These are phyloP conservation scores for Luperina testacea DNA, from an alignment of 2,888 invertebrate species.

Conservation along the genomic window DNA sequence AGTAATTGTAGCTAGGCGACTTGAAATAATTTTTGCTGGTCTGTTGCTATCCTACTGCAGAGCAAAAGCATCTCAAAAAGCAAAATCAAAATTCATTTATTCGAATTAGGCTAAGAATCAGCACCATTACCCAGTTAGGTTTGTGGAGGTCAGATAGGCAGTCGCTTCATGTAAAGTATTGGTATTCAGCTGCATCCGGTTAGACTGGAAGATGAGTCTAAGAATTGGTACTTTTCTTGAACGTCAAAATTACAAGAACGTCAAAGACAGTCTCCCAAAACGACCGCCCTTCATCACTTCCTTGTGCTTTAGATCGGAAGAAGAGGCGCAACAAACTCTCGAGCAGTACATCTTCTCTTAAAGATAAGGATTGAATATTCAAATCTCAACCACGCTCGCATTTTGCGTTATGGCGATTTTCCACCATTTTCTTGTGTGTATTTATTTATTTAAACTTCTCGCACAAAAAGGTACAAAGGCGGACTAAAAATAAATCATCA, in stretches of 20 bases:
- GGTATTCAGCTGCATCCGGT: too few relatives aligned
- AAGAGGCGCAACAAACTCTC: not conserved
- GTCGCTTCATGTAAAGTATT: too few relatives aligned
- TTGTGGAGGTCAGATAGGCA: too few relatives aligned
- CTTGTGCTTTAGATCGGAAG: too few relatives aligned
- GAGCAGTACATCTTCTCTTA: not conserved
- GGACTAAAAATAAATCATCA: too few relatives aligned
- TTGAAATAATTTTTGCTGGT: not conserved
- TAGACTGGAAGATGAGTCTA: not conserved
- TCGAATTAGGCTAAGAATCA: not conserved
- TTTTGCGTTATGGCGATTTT: not conserved
- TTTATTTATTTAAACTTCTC: too few relatives aligned
- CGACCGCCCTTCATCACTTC: too few relatives aligned
- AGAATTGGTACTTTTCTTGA: not conserved
- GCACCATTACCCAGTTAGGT: too few relatives aligned
- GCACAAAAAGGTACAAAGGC: too few relatives aligned
- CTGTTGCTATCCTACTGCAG: not conserved
- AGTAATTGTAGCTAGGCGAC: not conserved
- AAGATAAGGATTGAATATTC: not conserved
- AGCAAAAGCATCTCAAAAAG: not conserved
- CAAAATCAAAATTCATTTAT: not conserved
- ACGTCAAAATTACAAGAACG: too few relatives aligned
- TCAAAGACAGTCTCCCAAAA: not conserved
- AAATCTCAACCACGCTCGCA: not conserved
- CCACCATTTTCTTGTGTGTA: too few relatives aligned